These are phyloP conservation scores for Lethenteron camtschaticum DNA, from an alignment of 2,113 vertebrate genomes.

Conservation along the genomic window DNA sequence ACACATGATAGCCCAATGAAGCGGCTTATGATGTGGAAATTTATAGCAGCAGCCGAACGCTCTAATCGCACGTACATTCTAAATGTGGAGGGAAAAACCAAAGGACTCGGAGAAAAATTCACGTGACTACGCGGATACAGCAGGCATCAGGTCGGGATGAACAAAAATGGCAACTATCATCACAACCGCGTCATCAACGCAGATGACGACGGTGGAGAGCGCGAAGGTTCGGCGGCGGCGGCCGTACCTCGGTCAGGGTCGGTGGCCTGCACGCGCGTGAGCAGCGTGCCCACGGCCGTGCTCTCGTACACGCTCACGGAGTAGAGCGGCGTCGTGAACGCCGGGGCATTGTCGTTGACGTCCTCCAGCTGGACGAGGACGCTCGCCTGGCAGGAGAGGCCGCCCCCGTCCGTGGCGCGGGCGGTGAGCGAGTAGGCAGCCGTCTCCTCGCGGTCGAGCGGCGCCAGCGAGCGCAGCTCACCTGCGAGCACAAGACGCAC, in stretches of 20 bases:
- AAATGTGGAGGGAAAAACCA: no score
- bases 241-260: slow-evolving; percentile 62
- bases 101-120: no score
- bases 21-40: no score
- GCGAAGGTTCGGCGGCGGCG: no score
- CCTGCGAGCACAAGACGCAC: slow-evolving; percentile 23
- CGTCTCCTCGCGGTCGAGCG: slow-evolving; percentile 52
- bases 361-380: slow-evolving; percentile 49
- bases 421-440: slow-evolving; percentile 44
- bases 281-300: slow-evolving; percentile 55
- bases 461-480: slow-evolving; percentile 46
- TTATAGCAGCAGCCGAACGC: no score
- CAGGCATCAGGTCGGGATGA: no score
- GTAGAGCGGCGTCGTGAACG: slow-evolving; percentile 49
- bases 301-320: slow-evolving; percentile 64
- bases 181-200: no score
- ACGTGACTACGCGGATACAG: no score
- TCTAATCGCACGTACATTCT: no score
- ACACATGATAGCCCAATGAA: no score
- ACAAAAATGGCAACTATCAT: no score
- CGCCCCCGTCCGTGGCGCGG: slow-evolving; percentile 62
- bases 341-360: slow-evolving; percentile 75
- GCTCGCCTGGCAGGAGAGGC: slow-evolving; percentile 48
- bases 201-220: no score
- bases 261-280: slow-evolving; percentile 68